Evolutionary conservation across 2,113 vertebrate genomes (phyloP).

Genomic region (Globicephala melas): DNA sequence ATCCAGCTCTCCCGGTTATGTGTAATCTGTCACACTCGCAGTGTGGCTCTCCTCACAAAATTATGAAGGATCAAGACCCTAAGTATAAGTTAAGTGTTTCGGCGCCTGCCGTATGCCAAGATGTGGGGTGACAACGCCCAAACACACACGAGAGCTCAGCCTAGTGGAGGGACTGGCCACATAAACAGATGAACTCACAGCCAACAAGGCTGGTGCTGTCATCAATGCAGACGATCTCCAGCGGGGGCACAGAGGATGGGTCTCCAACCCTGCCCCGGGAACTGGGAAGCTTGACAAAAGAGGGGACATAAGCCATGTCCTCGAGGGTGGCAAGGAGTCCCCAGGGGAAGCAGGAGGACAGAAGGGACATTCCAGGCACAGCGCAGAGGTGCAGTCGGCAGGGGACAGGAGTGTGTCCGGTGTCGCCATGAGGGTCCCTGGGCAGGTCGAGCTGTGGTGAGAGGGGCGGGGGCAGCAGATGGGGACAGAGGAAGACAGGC

Average conservation of each 20-base stretch:
- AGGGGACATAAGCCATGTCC: accelerated
- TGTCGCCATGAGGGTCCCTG: accelerated
- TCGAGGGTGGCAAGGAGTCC: accelerated
- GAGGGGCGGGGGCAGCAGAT: accelerated
- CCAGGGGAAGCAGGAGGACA: neutral
- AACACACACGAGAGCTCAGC: accelerated
- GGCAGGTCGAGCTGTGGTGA: neutral
- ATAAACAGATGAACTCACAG: neutral
- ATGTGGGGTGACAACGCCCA: too few relatives aligned
- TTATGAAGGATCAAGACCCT: neutral
- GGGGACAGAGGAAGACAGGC: accelerated
- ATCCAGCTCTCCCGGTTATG: neutral
- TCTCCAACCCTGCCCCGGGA: too few relatives aligned
- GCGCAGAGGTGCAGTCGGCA: accelerated
- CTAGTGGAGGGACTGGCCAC: accelerated
- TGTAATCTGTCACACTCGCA: neutral
- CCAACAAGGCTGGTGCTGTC: accelerated
- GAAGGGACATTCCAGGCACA: accelerated
- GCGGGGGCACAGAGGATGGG: neutral
- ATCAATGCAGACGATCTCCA: accelerated
- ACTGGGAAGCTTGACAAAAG: neutral
- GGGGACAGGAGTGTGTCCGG: too few relatives aligned
- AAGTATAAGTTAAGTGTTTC: too few relatives aligned
- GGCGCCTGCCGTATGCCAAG: accelerated
- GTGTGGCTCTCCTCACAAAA: neutral